Conservation (phyloP, 2,113 vertebrate genomes). For the Passer domesticus region DNA sequence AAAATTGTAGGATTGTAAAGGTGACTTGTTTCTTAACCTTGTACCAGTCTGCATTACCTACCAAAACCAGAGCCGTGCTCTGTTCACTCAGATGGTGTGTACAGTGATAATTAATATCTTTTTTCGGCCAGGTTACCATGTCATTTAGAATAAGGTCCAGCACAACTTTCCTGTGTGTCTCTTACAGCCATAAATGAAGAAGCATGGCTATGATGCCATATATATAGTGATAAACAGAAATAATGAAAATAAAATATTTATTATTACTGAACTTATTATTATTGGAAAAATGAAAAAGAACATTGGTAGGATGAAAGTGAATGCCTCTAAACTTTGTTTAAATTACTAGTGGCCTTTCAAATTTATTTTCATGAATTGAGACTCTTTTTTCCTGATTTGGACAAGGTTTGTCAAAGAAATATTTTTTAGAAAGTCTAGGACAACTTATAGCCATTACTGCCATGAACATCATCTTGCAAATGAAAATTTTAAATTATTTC, state of each 20-base stretch:
- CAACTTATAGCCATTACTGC: background rate
- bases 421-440: background rate
- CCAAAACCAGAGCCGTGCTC: background rate
- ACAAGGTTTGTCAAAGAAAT: background rate
- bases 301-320: background rate
- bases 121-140: background rate
- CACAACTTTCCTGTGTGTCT: background rate
- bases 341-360: background rate
- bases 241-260: background rate
- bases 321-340: background rate
- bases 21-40: background rate
- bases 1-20: too few relatives aligned
- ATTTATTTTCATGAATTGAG: background rate
- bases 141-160: background rate
- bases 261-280: background rate
- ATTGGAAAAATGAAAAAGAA: background rate
- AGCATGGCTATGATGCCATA: too few relatives aligned
- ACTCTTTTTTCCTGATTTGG: background rate
- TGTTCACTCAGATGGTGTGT: background rate
- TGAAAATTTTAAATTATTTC: background rate
- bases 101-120: background rate
- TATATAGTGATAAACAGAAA: background rate
- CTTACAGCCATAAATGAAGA: background rate
- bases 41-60: background rate
- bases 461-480: background rate